phyloP scores from a whole-genome alignment of 2,113 vertebrate species.

The Xyliphius kryptos region DNA sequence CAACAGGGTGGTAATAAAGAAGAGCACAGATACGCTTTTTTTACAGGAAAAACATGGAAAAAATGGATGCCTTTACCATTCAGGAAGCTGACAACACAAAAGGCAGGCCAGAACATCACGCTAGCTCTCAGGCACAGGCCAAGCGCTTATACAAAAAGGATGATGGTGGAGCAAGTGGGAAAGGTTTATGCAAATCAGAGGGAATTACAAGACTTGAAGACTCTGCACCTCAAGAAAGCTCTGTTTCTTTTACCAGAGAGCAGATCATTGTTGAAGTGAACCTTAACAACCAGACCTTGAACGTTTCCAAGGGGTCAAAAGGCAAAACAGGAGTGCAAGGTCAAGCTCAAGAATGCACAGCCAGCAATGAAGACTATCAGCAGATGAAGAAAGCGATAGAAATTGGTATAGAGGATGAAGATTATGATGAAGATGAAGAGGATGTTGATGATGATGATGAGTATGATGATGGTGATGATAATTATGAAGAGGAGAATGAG shows the following conservation, averaged over 20 bases:
- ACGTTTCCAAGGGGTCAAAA: slow-evolving; percentile 84
- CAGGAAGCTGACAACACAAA: slow-evolving; percentile 69
- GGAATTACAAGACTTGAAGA: too few species aligned
- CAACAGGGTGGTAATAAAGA: slow-evolving; percentile 36
- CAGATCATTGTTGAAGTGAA: too few species aligned
- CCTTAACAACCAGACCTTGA: slow-evolving; percentile 94
- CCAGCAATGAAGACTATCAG: slow-evolving; percentile 53
- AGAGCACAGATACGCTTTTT: too few species aligned
- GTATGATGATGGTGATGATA: too few species aligned
- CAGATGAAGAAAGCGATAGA: slow-evolving; percentile 55
- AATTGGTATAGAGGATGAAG: slow-evolving; percentile 53
- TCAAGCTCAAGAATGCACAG: slow-evolving; percentile 49
- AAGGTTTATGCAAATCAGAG: too few species aligned
- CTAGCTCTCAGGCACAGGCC: slow-evolving; percentile 27
- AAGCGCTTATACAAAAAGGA: slow-evolving; percentile 84
- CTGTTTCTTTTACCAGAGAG: slow-evolving; percentile 73
- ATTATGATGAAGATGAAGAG: slow-evolving; percentile 44
- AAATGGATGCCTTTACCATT: slow-evolving; percentile 77
- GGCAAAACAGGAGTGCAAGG: slow-evolving; percentile 65
- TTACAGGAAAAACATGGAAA: slow-evolving; percentile 77
- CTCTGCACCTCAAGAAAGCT: slow-evolving; percentile 53
- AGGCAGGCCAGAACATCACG: slow-evolving; percentile 24
- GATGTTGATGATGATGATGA: slow-evolving; percentile 53
- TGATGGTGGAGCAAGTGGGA: slow-evolving; percentile 60
- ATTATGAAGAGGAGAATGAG: slow-evolving; percentile 69